These are phyloP conservation scores for Aplocera efformata DNA, from an alignment of 2,888 invertebrate species.

Conservation along the genomic window DNA sequence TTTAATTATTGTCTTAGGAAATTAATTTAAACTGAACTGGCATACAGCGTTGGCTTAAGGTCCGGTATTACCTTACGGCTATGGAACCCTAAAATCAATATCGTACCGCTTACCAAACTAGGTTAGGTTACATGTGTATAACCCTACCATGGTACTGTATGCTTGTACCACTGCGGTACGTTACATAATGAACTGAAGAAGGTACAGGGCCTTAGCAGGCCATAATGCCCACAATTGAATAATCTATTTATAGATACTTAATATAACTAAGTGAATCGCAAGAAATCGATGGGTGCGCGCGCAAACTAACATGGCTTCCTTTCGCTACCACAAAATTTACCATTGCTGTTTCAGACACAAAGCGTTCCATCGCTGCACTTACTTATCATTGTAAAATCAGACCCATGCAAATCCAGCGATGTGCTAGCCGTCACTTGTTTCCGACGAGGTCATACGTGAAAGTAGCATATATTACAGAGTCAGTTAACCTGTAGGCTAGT, in stretches of 20 bases:
- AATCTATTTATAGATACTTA: slow-evolving; percentile 52
- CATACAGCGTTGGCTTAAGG: too few relatives aligned
- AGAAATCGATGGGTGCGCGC: slow-evolving; percentile 71
- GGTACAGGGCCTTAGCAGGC: slow-evolving; percentile 31
- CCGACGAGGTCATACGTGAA: slow-evolving; percentile 4
- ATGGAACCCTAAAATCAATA: too few relatives aligned
- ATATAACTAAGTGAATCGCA: slow-evolving; percentile 51
- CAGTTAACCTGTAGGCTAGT: slow-evolving; percentile 34
- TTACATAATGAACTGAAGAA: slow-evolving; percentile 30
- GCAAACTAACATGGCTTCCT: slow-evolving; percentile 61
- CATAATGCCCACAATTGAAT: slow-evolving; percentile 60
- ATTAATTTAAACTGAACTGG: too few relatives aligned
- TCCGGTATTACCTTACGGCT: too few relatives aligned
- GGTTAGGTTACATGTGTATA: not conserved
- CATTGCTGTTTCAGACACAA: not conserved
- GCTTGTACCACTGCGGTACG: slow-evolving; percentile 1
- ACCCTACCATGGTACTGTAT: not conserved
- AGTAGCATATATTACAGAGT: slow-evolving; percentile 17
- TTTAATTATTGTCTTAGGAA: too few relatives aligned
- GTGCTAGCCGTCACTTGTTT: slow-evolving; percentile 7
- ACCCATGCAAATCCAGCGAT: slow-evolving; percentile 21
- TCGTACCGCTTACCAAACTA: not conserved
- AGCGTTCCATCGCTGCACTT: slow-evolving; percentile 31
- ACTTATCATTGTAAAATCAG: too few relatives aligned
- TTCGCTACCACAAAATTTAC: slow-evolving; percentile 17